Percentiles rank a stretch among this genome's conserved stretches.
phyloP scores from a whole-genome alignment of 2,888 invertebrate species.

The Diploptera punctata region DNA sequence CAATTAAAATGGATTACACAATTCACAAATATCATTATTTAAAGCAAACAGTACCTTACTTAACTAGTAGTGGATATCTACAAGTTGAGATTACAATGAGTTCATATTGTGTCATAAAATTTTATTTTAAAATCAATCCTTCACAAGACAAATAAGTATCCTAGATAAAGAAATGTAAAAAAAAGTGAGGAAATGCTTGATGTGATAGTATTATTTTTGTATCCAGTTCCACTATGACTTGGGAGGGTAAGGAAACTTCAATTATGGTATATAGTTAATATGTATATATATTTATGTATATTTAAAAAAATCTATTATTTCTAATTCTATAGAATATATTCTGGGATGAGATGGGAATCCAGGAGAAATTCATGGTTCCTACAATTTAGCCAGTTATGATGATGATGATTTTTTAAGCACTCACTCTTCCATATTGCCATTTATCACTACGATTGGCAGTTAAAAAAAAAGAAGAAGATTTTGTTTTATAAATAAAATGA shows the following conservation, averaged over 20 bases:
- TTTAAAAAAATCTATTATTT: slow-evolving; percentile 32
- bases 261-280: too few species aligned
- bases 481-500: slow-evolving; percentile 8
- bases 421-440: slow-evolving; percentile 28
- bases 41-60: not conserved
- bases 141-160: not conserved
- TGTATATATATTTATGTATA: slow-evolving; percentile 26
- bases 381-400: slow-evolving; percentile 27
- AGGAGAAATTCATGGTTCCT: slow-evolving; percentile 30
- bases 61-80: slow-evolving; percentile 18
- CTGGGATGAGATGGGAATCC: slow-evolving; percentile 19
- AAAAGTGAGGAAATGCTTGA: not conserved
- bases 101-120: slow-evolving; percentile 2
- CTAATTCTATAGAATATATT: slow-evolving; percentile 34
- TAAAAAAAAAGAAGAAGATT: slow-evolving; percentile 12
- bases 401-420: slow-evolving; percentile 32
- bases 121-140: slow-evolving; percentile 15
- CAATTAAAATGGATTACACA: too few species aligned
- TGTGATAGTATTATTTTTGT: not conserved
- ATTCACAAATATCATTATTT: too few species aligned
- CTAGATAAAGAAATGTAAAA: not conserved
- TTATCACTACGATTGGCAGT: slow-evolving; percentile 21
- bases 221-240: slow-evolving; percentile 12
- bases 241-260: slow-evolving; percentile 7
- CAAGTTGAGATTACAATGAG: slow-evolving; percentile 19